Evolutionary conservation across 2,113 vertebrate genomes (phyloP), one percentile per base, ranked within the genome.

Genomic region (Silurus asotus): DNA sequence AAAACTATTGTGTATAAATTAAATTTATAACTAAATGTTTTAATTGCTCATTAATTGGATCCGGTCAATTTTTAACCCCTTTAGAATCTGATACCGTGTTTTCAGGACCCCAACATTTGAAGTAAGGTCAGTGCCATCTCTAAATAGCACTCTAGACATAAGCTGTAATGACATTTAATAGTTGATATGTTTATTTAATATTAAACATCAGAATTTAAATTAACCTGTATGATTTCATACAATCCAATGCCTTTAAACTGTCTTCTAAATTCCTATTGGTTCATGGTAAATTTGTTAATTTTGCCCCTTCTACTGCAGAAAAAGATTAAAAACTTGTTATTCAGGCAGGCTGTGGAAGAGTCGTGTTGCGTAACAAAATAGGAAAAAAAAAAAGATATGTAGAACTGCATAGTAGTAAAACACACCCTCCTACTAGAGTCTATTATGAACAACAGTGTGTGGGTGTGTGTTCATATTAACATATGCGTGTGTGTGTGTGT

Each of bases 401-500:
- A 88, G 65, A 64, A 62, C 51, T 59, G 59, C 25, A 64, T 89
- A 80, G 65, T 84, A 86, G 55, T 55, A 64, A 56, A 65, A 59
- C 55, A 81, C 56, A 86, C 67, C 83, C 86, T 82, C 70, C 72
- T 82, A 77, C 25, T 23, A 48, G 74, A 25, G 64, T 48, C 62
- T 48, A 81, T 81, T 70, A 62, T 58, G 49, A 83, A 82, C 77
- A 83, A 65, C 84, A 80, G 20, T 53, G 55, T 19, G 79, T 80
- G 86, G 62, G 78, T 37, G 79, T 70, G 83, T 72, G 85, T 75
- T 65, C 70, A 25, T 82, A 49, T 87, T 86, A 82, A 88, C 90
- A 90, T 93, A 86, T 90, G 86, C 90, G 88, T 93, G 87, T 91
- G 93, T 90, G 87, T 90, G 56, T 62, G 59, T 51, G 49, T 45